A percentile compares a stretch with the other conserved stretches of the same genome.
Evolutionary conservation across 2,113 vertebrate species (phyloP).

Genomic region (Myrmophylax atrothorax): DNA sequence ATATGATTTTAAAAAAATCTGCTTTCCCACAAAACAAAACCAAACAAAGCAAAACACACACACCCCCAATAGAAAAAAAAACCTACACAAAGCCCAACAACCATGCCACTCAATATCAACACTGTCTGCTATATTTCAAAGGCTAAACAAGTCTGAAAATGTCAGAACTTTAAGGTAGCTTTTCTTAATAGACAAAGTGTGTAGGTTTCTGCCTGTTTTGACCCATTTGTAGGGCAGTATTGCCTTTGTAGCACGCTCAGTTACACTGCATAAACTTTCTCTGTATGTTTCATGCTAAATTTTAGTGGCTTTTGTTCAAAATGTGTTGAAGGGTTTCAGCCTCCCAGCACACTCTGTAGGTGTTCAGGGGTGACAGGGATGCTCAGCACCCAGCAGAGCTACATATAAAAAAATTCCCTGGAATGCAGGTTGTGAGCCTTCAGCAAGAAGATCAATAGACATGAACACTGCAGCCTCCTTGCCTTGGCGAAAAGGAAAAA

Average conservation of each 20-base stretch:
- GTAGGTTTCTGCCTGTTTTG: neutral
- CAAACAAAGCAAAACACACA: no score
- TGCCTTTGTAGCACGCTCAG: neutral
- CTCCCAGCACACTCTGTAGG: neutral
- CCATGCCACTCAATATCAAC: neutral
- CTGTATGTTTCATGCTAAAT: neutral
- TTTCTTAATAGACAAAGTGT: neutral
- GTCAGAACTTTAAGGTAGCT: neutral
- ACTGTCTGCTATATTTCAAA: neutral
- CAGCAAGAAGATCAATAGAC: neutral
- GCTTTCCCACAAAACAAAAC: neutral
- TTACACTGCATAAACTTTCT: neutral
- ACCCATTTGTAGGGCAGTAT: neutral
- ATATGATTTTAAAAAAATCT: neutral
- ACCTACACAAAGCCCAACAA: neutral
- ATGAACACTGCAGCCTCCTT: neutral
- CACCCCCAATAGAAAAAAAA: neutral
- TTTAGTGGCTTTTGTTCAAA: neutral
- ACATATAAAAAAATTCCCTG: neutral
- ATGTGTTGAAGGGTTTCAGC: neutral
- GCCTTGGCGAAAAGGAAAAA: neutral
- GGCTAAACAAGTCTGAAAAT: neutral
- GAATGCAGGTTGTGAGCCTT: neutral
- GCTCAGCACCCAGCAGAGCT: neutral
- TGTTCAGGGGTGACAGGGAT: neutral